Evolutionary conservation across 2,888 invertebrate species (phyloP).

Genomic region (Aphodius sticticus): DNA sequence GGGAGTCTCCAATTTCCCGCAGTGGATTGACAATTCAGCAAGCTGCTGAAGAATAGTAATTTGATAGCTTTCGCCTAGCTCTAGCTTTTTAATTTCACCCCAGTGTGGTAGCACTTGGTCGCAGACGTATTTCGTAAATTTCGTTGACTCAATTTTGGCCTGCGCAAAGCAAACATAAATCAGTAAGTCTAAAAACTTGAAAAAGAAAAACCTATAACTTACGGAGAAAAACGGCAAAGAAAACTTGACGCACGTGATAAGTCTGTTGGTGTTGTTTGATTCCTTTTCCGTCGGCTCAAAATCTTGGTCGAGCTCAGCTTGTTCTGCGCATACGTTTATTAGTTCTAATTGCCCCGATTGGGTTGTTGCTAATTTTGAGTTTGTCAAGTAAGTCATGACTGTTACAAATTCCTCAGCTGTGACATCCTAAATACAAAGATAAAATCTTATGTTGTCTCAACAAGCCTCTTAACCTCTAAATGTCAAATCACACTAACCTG

Average conservation of each 20-base stretch:
- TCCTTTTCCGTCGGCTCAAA: constrained; percentile 69
- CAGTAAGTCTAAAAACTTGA: constrained; percentile 21
- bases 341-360: constrained; percentile 87
- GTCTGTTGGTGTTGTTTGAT: constrained; percentile 72
- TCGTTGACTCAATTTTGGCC: constrained; percentile 86
- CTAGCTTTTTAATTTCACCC: constrained; percentile 69
- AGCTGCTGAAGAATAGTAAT: constrained; percentile 85
- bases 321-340: constrained; percentile 83
- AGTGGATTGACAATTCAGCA: constrained; percentile 83
- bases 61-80: constrained; percentile 71
- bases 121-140: constrained; percentile 85
- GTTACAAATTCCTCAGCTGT: constrained; percentile 91
- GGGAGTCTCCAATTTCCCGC: constrained; percentile 79
- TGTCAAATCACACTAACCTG: constrained; percentile 63
- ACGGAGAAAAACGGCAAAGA: constrained; percentile 90
- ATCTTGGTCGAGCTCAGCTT: constrained; percentile 78
- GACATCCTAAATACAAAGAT: constrained; percentile 70
- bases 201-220: constrained; percentile 61
- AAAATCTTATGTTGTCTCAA: constrained; percentile 13
- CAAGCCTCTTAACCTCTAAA: constrained; percentile 4
- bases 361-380: constrained; percentile 83
- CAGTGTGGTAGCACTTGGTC: constrained; percentile 82
- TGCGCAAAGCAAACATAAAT: constrained; percentile 52
- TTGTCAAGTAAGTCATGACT: constrained; percentile 85
- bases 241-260: constrained; percentile 86